These are phyloP conservation scores for Myxocyprinus asiaticus DNA, from an alignment of 2,113 vertebrate genomes.

Conservation along the genomic window DNA sequence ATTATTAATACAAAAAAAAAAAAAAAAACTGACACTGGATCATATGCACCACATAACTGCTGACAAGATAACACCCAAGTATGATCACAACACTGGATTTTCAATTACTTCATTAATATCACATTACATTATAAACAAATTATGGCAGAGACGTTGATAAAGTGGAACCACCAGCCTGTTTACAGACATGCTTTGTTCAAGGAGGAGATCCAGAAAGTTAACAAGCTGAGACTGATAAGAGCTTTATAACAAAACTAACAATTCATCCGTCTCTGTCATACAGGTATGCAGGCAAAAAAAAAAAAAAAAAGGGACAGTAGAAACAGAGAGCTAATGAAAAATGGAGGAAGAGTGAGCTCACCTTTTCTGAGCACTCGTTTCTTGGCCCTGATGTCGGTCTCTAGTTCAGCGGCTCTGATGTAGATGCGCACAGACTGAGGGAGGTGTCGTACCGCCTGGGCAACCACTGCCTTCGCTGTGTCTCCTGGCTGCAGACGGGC, in stretches of 20 bases:
- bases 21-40: too few relatives aligned
- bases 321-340: neutral
- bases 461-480: constrained; percentile 95
- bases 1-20: too few relatives aligned
- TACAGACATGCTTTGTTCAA: neutral
- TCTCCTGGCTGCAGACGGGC: constrained; percentile 95
- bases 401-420: constrained; percentile 94
- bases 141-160: neutral
- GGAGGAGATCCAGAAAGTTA: constrained; percentile 10
- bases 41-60: too few relatives aligned
- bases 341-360: constrained; percentile 57
- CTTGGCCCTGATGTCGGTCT: constrained; percentile 94
- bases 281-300: constrained; percentile 66
- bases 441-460: constrained; percentile 94
- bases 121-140: neutral
- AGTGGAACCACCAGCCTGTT: neutral
- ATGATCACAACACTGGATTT: too few relatives aligned
- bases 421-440: constrained; percentile 95
- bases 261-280: constrained; percentile 70
- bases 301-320: constrained; percentile 43
- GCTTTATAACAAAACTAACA: constrained; percentile 51
- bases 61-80: too few relatives aligned
- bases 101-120: too few relatives aligned
- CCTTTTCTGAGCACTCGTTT: constrained; percentile 96
- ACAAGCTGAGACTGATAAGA: constrained; percentile 63